These are phyloP conservation scores for Hormiphora californensis DNA, from an alignment of 37 sponge, comb jelly and placozoan species.

Conservation along the genomic window DNA sequence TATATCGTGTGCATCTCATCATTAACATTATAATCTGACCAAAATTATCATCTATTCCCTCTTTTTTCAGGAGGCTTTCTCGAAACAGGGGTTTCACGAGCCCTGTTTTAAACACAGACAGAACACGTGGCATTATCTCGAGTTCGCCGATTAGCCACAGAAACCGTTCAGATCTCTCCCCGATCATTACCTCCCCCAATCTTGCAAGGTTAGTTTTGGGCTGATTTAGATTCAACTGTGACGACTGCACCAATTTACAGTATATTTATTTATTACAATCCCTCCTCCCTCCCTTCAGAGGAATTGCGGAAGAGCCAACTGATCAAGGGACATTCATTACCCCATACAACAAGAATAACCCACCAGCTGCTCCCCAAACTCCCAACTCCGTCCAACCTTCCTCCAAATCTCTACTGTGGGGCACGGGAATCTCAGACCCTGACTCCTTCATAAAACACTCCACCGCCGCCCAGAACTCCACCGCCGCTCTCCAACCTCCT, in stretches of 20 bases:
- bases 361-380: background rate
- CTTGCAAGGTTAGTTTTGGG: constrained; percentile 28
- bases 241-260: no score
- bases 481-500: background rate
- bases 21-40: no score
- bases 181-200: background rate
- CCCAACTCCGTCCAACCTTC: background rate
- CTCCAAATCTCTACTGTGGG: no score
- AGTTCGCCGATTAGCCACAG: background rate
- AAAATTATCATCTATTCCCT: no score
- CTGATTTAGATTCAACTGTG: no score
- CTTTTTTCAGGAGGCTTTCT: background rate
- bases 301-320: background rate
- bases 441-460: background rate
- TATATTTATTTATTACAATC: no score
- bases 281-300: no score
- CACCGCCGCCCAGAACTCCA: background rate
- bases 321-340: background rate
- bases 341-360: background rate
- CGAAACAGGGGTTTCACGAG: background rate
- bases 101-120: background rate
- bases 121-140: background rate
- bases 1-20: no score
- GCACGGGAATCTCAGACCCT: no score
- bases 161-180: background rate